phyloP scores from a whole-genome alignment of 2,888 invertebrate genomes.

The Dione juno region DNA sequence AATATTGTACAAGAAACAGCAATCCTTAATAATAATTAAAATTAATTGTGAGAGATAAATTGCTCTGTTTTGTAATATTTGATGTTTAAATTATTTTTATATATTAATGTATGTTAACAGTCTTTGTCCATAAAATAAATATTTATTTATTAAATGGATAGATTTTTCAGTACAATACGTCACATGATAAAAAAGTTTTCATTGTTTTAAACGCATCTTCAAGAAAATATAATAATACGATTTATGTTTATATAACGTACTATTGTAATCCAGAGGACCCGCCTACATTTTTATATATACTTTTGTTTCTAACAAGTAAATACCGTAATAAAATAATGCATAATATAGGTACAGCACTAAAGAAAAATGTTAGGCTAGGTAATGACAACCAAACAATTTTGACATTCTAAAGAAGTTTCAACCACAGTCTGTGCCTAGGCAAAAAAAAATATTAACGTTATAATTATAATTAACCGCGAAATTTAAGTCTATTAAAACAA shows the following conservation, averaged over 20 bases:
- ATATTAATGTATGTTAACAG: not conserved
- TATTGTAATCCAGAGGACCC: too few relatives aligned
- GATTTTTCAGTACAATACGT: not conserved
- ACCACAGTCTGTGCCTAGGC: not conserved
- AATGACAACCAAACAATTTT: too few relatives aligned
- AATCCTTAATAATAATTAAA: not conserved
- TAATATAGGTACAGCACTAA: too few relatives aligned
- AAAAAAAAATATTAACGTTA: not conserved
- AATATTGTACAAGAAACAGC: not conserved
- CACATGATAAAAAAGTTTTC: not conserved
- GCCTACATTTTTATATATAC: not conserved
- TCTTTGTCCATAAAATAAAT: not conserved
- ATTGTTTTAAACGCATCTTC: not conserved
- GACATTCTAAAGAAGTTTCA: too few relatives aligned
- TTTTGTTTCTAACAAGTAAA: too few relatives aligned
- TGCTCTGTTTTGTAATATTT: not conserved
- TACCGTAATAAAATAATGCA: too few relatives aligned
- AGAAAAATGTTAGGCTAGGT: too few relatives aligned
- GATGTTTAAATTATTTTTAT: not conserved
- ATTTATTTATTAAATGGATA: too few relatives aligned
- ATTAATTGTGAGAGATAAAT: slow-evolving; percentile 6
- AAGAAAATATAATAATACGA: too few relatives aligned
- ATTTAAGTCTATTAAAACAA: slow-evolving; percentile 32
- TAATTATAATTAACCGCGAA: slow-evolving; percentile 11
- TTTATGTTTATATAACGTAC: too few relatives aligned